These are phyloP conservation scores for Pammene aurita DNA, from an alignment of 2,888 invertebrate genomes.

Conservation along the genomic window DNA sequence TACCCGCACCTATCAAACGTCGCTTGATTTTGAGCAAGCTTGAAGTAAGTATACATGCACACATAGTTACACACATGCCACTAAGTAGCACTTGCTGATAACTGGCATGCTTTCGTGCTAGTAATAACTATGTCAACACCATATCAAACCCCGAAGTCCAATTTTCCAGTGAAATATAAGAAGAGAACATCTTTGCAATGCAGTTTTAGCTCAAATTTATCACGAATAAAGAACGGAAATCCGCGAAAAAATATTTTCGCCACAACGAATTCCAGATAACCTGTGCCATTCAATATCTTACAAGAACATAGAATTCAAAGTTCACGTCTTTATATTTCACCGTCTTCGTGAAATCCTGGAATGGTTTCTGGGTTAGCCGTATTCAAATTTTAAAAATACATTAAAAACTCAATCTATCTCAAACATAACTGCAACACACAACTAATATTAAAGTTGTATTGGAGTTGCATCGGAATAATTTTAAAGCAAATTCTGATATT, in stretches of 20 bases:
- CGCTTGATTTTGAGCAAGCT: too few relatives aligned
- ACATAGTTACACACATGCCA: too few relatives aligned
- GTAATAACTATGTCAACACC: not conserved
- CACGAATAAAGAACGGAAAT: slow-evolving; percentile 42
- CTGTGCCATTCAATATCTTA: slow-evolving; percentile 22
- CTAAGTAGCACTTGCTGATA: too few relatives aligned
- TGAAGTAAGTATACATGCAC: too few relatives aligned
- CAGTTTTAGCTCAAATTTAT: slow-evolving; percentile 23
- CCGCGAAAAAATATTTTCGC: slow-evolving; percentile 53
- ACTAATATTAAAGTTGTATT: too few relatives aligned
- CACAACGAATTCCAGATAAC: slow-evolving; percentile 24
- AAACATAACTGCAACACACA: too few relatives aligned
- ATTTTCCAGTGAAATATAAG: not conserved
- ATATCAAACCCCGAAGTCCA: not conserved
- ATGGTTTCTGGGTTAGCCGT: not conserved
- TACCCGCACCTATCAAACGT: too few relatives aligned
- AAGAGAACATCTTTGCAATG: not conserved
- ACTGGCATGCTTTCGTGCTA: too few relatives aligned
- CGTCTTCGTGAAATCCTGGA: not conserved
- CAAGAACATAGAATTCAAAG: not conserved
- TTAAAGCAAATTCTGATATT: too few relatives aligned
- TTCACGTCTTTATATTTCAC: not conserved
- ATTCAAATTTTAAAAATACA: too few relatives aligned
- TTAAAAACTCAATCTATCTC: too few relatives aligned
- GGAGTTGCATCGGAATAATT: too few relatives aligned